phyloP scores from a whole-genome alignment of 2,888 invertebrate species.

The Drosophila fungiperda region DNA sequence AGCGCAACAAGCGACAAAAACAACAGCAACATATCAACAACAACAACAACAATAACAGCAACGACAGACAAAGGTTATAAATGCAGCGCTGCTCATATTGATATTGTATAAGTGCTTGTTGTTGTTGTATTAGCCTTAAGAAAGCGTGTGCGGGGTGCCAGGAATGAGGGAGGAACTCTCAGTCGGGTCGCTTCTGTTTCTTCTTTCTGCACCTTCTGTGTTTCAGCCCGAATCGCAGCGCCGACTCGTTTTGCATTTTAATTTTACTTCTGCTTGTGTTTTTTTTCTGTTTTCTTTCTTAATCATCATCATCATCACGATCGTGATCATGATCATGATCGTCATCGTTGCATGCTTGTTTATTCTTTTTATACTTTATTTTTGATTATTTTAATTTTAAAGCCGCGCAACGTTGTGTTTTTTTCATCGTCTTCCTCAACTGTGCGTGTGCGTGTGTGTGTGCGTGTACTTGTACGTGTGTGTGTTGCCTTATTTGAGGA shows the following conservation, averaged over 20 bases:
- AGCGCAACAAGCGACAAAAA: constrained; percentile 48
- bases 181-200: constrained; percentile 70
- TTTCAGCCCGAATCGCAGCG: constrained; percentile 32
- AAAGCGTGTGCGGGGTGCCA: not conserved
- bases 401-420: constrained; percentile 62
- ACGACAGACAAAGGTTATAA: constrained; percentile 62
- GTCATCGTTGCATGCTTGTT: constrained; percentile 61
- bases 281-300: constrained; percentile 17
- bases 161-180: not conserved
- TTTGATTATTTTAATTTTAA: constrained; percentile 80
- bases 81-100: constrained; percentile 70
- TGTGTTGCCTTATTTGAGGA: constrained; percentile 61
- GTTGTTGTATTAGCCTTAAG: constrained; percentile 58
- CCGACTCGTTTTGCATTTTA: constrained; percentile 82
- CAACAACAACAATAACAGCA: constrained; percentile 33
- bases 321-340: constrained; percentile 30
- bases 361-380: constrained; percentile 67
- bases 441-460: constrained; percentile 10
- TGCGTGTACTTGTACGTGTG: not conserved
- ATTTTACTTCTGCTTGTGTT: constrained; percentile 55
- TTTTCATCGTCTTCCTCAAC: constrained; percentile 56
- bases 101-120: constrained; percentile 53
- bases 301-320: constrained; percentile 23
- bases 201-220: constrained; percentile 49
- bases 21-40: constrained; percentile 20